Conservation (phyloP, 2,888 invertebrate species). For the Automeris io region DNA sequence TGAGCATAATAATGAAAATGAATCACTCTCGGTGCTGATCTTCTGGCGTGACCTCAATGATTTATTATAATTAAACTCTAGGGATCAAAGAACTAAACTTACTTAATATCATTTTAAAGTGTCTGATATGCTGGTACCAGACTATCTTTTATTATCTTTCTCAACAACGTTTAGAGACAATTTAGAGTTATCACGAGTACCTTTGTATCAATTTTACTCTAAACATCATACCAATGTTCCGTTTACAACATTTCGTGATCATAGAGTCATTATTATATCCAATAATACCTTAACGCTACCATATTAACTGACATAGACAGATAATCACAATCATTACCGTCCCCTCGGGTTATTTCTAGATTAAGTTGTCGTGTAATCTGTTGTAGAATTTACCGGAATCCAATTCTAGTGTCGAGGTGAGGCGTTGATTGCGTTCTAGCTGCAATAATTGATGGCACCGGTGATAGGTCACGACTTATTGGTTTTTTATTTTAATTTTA, state of each 20-base stretch:
- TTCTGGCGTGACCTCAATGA: too few relatives aligned
- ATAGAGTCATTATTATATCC: not conserved
- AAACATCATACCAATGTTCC: not conserved
- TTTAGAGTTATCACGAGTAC: too few relatives aligned
- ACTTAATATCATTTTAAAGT: too few relatives aligned
- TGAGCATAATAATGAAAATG: too few relatives aligned
- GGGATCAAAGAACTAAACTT: too few relatives aligned
- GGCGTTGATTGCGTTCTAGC: conserved; percentile 27
- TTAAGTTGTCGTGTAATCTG: conserved; percentile 13
- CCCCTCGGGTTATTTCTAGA: conserved; percentile 12
- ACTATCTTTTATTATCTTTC: too few relatives aligned
- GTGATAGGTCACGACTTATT: conserved; percentile 2
- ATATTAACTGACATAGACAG: not conserved
- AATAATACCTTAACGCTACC: not conserved
- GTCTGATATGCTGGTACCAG: too few relatives aligned
- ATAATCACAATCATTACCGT: not conserved
- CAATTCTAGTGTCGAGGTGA: conserved; percentile 22
- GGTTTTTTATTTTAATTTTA: conserved; percentile 1
- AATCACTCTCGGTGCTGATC: too few relatives aligned
- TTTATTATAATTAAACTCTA: too few relatives aligned
- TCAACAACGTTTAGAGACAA: too few relatives aligned
- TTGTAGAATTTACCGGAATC: conserved; percentile 23
- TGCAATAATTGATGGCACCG: conserved; percentile 11
- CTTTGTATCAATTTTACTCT: too few relatives aligned
- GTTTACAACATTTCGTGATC: conserved; percentile 2